Evolutionary conservation across 2,888 invertebrate species (phyloP).

Genomic region (Drosophila nr. fundita): DNA sequence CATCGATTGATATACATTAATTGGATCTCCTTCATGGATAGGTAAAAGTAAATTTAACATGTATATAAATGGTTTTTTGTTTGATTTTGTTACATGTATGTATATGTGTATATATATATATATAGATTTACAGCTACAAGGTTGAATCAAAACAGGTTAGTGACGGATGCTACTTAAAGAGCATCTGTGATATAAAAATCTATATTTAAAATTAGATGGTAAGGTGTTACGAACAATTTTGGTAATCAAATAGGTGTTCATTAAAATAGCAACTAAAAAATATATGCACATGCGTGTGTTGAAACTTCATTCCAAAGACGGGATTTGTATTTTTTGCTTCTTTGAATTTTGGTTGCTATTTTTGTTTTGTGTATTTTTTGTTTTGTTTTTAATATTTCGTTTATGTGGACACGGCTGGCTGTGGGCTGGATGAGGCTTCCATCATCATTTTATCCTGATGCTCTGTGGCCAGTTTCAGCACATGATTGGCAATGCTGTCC

Average conservation of each 20-base stretch:
- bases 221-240: conserved; percentile 30
- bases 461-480: conserved; percentile 76
- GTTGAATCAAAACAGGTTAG: conserved; percentile 12
- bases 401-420: conserved; percentile 16
- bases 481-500: conserved; percentile 80
- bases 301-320: conserved; percentile 33
- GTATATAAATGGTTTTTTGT: background rate
- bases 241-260: conserved; percentile 17
- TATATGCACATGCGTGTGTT: conserved; percentile 6
- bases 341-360: background rate
- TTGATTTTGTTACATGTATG: background rate
- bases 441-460: conserved; percentile 37
- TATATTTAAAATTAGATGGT: conserved; percentile 22
- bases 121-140: conserved; percentile 10
- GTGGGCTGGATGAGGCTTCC: conserved; percentile 1
- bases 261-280: conserved; percentile 34
- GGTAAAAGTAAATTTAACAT: conserved; percentile 10
- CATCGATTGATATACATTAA: conserved; percentile 33
- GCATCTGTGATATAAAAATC: conserved; percentile 17
- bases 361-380: background rate
- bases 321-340: background rate
- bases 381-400: conserved; percentile 6
- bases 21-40: background rate
- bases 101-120: background rate
- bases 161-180: conserved; percentile 19